A percentile compares a stretch with the other conserved stretches of the same genome.
These are phyloP conservation scores for Scortum barcoo DNA, from an alignment of 2,113 vertebrate genomes.

Conservation along the genomic window DNA sequence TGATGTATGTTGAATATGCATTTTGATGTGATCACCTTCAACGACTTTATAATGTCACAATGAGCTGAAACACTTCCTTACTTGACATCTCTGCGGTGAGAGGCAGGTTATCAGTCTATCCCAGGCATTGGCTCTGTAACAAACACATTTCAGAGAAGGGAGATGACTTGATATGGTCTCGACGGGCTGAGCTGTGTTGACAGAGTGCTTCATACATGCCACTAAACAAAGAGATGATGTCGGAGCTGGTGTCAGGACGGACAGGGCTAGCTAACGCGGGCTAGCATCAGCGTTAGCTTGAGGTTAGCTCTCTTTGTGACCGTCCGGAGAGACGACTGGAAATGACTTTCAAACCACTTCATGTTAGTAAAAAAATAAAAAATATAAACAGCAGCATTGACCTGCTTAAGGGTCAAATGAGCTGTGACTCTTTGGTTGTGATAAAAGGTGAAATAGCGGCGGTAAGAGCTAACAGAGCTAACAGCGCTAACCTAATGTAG, in stretches of 20 bases:
- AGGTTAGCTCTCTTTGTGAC: not conserved
- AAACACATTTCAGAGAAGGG: constrained; percentile 36
- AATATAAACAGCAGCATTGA: rapidly evolving
- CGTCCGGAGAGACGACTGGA: not conserved
- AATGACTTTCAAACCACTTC: not conserved
- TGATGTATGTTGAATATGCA: not conserved
- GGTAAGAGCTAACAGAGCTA: constrained; percentile 20
- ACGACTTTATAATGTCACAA: not conserved
- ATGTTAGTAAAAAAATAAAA: not conserved
- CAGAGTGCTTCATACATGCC: not conserved
- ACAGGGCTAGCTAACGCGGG: constrained; percentile 13
- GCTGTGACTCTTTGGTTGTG: too few relatives aligned
- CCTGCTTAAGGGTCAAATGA: not conserved
- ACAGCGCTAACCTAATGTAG: not conserved
- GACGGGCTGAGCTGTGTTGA: not conserved
- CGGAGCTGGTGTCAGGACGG: not conserved
- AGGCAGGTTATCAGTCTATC: constrained; percentile 55
- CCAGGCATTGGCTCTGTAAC: constrained; percentile 71
- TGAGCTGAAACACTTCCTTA: constrained; percentile 55
- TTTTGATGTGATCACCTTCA: not conserved
- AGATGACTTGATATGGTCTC: not conserved
- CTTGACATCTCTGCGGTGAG: constrained; percentile 76
- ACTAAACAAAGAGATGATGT: constrained; percentile 53
- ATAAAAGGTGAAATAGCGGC: not conserved
- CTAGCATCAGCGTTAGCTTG: constrained; percentile 15